phyloP scores from a whole-genome alignment of 2,113 vertebrate genomes.

The Phylloscopus whistleri region DNA sequence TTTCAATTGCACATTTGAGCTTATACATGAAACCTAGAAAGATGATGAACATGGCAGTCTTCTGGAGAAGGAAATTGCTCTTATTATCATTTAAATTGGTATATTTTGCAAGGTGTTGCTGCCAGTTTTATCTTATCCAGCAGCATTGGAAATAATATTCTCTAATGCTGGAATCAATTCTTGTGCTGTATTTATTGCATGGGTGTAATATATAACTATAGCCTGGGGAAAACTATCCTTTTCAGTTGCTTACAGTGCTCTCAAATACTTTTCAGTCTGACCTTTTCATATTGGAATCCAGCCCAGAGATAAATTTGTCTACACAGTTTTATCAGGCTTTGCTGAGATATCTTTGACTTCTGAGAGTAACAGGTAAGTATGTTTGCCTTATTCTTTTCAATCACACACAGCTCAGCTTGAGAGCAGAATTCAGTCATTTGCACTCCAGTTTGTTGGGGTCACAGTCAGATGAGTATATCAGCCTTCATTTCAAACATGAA shows the following conservation, averaged over 20 bases:
- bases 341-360: not conserved
- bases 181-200: not conserved
- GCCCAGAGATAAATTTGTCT: slow-evolving; percentile 7
- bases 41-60: not conserved
- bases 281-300: not conserved
- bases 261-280: not conserved
- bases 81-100: not conserved
- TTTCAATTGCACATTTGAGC: not conserved
- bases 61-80: not conserved
- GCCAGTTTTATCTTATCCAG: not conserved
- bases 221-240: not conserved
- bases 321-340: slow-evolving; percentile 11
- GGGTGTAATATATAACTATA: not conserved
- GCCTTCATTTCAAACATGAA: slow-evolving; percentile 21
- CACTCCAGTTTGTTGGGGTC: not conserved
- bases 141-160: not conserved
- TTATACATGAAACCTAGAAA: not conserved
- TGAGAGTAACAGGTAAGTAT: not conserved
- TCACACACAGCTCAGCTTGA: not conserved
- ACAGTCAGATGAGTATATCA: not conserved
- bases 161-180: not conserved
- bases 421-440: not conserved
- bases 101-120: not conserved
- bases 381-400: not conserved
- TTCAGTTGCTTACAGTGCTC: not conserved